phyloP scores from a whole-genome alignment of 1,140 invertebrate genomes.

The Pseudomyrmex cubaensis region DNA sequence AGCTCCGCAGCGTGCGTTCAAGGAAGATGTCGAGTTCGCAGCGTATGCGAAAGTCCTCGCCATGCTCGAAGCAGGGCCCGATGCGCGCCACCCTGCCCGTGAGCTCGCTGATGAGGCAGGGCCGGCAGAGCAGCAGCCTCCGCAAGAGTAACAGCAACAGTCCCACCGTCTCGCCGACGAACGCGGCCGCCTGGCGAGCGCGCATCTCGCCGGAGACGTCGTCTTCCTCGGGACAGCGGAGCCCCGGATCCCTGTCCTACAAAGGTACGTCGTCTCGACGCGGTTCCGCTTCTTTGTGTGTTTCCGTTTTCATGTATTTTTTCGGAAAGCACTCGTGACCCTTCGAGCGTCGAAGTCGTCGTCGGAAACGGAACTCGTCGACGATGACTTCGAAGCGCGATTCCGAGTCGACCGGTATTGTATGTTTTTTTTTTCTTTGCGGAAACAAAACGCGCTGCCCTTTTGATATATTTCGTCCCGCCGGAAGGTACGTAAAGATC shows the following conservation, averaged over 20 bases:
- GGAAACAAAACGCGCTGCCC: too few species aligned
- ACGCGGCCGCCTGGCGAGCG: slow-evolving; percentile 86
- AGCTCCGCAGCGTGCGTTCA: not conserved
- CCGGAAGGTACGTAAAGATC: not conserved
- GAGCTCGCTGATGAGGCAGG: slow-evolving; percentile 89
- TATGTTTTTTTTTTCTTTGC: not conserved
- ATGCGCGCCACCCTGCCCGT: slow-evolving; percentile 91
- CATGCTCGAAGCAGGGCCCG: slow-evolving; percentile 89
- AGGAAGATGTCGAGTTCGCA: slow-evolving; percentile 86
- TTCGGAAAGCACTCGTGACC: slow-evolving; percentile 13
- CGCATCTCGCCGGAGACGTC: slow-evolving; percentile 89
- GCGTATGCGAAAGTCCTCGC: slow-evolving; percentile 89
- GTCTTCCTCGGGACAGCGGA: slow-evolving; percentile 88
- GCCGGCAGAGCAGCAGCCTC: slow-evolving; percentile 84
- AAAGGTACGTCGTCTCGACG: slow-evolving; percentile 86
- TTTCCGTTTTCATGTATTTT: slow-evolving; percentile 24
- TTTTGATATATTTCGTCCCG: too few species aligned
- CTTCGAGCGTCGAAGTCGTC: not conserved
- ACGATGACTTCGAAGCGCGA: not conserved
- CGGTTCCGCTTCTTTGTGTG: slow-evolving; percentile 19
- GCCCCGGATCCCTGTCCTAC: slow-evolving; percentile 89
- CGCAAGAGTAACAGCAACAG: slow-evolving; percentile 88
- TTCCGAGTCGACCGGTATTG: not conserved
- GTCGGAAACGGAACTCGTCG: not conserved
- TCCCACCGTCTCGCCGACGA: slow-evolving; percentile 88